Percentiles rank a stretch among this genome's conserved stretches.
phyloP scores from a whole-genome alignment of 2,888 invertebrate species.

The Megastigmus dorsalis region DNA sequence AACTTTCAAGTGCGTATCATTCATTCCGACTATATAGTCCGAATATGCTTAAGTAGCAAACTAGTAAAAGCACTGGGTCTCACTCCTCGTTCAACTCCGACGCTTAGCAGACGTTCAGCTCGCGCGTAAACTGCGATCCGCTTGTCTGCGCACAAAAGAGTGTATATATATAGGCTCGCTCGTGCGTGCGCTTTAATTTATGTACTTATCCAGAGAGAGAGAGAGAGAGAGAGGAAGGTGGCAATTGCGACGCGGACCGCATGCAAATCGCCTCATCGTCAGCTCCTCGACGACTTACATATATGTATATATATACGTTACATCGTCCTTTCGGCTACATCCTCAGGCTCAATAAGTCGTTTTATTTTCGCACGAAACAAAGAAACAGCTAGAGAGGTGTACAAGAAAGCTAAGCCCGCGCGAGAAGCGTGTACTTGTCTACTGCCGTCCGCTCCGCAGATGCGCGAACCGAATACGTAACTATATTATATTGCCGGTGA shows the following conservation, averaged over 20 bases:
- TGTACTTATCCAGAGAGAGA: conserved; percentile 56
- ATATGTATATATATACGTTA: too few relatives aligned
- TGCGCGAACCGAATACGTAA: conserved; percentile 20
- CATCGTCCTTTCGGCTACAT: background rate
- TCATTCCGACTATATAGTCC: too few relatives aligned
- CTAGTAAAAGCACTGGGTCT: too few relatives aligned
- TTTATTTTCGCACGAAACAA: conserved; percentile 5
- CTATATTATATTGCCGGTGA: too few relatives aligned
- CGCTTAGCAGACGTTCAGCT: background rate
- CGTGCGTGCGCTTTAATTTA: conserved; percentile 35
- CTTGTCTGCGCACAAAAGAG: background rate
- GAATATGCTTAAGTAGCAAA: conserved; percentile 18
- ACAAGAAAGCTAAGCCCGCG: too few relatives aligned
- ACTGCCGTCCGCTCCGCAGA: background rate
- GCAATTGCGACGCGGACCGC: conserved; percentile 55
- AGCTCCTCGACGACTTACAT: too few relatives aligned
- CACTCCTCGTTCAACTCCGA: background rate
- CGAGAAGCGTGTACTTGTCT: too few relatives aligned
- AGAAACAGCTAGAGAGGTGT: background rate
- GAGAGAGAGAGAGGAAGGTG: conserved; percentile 55
- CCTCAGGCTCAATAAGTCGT: too few relatives aligned
- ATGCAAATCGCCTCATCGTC: conserved; percentile 53
- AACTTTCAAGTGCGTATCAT: too few relatives aligned
- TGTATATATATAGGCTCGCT: too few relatives aligned
- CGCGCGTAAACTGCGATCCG: too few relatives aligned